A percentile compares a stretch with the other conserved stretches of the same genome.
Evolutionary conservation across 1,140 invertebrate genomes (phyloP).

Genomic region (Tachypleus tridentatus): DNA sequence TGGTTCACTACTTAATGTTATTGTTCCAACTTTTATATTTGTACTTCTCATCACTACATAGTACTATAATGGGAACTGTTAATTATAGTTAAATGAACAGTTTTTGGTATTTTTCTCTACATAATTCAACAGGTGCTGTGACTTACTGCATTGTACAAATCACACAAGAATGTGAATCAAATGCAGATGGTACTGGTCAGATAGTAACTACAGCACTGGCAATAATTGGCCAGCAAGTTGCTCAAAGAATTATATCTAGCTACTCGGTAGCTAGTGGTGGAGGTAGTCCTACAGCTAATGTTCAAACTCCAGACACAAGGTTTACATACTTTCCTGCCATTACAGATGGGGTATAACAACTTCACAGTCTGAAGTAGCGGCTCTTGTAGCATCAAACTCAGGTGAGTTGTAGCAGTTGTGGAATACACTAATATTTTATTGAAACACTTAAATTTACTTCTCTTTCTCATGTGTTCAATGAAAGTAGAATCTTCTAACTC

Average conservation of each 20-base stretch:
- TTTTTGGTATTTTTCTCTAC: too few relatives aligned
- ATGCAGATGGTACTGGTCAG: constrained; percentile 31
- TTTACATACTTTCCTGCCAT: constrained; percentile 1
- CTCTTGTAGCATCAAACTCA: background rate
- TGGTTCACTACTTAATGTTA: too few relatives aligned
- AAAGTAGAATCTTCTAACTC: too few relatives aligned
- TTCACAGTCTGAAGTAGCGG: background rate
- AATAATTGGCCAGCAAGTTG: constrained; percentile 26
- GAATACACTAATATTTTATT: too few relatives aligned
- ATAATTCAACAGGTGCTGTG: constrained; percentile 23
- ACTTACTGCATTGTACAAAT: constrained; percentile 47
- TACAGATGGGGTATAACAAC: background rate
- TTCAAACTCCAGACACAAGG: background rate
- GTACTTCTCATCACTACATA: too few relatives aligned
- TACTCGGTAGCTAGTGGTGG: constrained; percentile 27
- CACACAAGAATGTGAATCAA: constrained; percentile 32
- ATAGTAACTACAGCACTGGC: constrained; percentile 32
- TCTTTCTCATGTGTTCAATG: too few relatives aligned
- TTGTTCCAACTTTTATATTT: too few relatives aligned
- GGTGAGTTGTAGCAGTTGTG: too few relatives aligned
- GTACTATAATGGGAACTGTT: too few relatives aligned
- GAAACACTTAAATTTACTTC: too few relatives aligned
- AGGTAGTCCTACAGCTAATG: constrained; percentile 26
- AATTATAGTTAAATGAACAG: too few relatives aligned
- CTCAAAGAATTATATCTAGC: constrained; percentile 34